A percentile compares a stretch with the other conserved stretches of the same genome.
Conservation (phyloP, 2,113 vertebrate species). For the Sarotherodon lohbergeri region DNA sequence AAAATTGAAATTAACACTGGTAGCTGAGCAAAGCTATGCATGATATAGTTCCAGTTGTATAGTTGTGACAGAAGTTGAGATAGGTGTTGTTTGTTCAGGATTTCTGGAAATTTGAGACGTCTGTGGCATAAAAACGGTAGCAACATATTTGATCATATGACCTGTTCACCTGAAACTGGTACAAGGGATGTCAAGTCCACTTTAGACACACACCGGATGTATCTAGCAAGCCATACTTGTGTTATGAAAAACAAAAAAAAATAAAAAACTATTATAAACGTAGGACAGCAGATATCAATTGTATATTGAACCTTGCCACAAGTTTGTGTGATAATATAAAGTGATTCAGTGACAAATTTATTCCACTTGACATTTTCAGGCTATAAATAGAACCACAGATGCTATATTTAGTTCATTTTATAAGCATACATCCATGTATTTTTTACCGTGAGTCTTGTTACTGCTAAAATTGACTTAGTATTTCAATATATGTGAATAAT, state of each 20-base stretch:
- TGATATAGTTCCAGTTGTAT: neutral
- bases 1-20: neutral
- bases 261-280: neutral
- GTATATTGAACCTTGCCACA: neutral
- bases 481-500: neutral
- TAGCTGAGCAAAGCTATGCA: neutral
- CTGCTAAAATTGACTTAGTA: neutral
- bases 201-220: neutral
- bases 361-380: neutral
- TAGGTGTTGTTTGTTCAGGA: neutral
- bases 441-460: neutral
- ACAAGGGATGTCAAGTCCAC: neutral
- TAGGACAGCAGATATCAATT: neutral
- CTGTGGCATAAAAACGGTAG: neutral
- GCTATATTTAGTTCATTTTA: neutral
- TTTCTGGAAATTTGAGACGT: neutral
- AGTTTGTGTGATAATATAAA: neutral
- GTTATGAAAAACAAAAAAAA: neutral
- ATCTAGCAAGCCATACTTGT: neutral
- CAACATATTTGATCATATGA: neutral
- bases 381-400: neutral
- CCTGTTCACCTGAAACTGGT: neutral
- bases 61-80: neutral
- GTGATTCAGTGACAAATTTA: neutral
- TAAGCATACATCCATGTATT: neutral